These are phyloP conservation scores for Halcyon smyrnensis DNA, from an alignment of 2,797 vertebrate genomes.

Conservation along the genomic window DNA sequence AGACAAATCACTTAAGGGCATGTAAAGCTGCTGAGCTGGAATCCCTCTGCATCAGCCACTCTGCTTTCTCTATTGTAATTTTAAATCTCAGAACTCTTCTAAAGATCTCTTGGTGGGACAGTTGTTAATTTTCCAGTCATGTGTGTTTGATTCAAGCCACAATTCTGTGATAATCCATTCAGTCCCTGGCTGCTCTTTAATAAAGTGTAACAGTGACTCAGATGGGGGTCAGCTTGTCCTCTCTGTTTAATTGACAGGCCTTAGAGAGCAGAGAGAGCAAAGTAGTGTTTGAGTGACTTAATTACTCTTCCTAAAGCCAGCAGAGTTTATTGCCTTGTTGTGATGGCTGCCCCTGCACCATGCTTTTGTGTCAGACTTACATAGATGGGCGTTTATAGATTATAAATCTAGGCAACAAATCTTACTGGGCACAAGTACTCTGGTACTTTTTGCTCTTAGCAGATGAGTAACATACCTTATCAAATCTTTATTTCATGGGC, in stretches of 20 bases:
- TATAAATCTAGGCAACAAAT: not conserved
- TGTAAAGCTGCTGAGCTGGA: not conserved
- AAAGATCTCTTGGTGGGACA: not conserved
- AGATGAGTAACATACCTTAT: fast-evolving
- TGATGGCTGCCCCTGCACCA: not conserved
- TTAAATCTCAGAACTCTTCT: not conserved
- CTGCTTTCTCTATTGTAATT: not conserved
- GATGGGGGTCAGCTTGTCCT: not conserved
- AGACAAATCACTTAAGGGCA: not conserved
- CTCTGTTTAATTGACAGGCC: not conserved
- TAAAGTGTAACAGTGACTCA: not conserved
- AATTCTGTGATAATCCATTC: not conserved
- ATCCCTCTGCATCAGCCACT: not conserved
- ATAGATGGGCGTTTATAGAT: not conserved
- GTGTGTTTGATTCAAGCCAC: not conserved
- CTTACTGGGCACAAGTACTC: not conserved
- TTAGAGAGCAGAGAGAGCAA: not conserved
- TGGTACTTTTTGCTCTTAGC: not conserved
- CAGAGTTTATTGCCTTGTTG: not conserved
- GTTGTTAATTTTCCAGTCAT: not conserved
- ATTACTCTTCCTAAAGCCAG: not conserved
- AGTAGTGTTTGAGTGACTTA: not conserved
- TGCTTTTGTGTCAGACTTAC: not conserved
- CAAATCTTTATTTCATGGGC: not conserved
- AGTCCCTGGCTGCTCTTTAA: not conserved